Base-by-base conservation (phyloP, 1,140 invertebrate genomes). In the Sminthurinus signatus region DNA sequence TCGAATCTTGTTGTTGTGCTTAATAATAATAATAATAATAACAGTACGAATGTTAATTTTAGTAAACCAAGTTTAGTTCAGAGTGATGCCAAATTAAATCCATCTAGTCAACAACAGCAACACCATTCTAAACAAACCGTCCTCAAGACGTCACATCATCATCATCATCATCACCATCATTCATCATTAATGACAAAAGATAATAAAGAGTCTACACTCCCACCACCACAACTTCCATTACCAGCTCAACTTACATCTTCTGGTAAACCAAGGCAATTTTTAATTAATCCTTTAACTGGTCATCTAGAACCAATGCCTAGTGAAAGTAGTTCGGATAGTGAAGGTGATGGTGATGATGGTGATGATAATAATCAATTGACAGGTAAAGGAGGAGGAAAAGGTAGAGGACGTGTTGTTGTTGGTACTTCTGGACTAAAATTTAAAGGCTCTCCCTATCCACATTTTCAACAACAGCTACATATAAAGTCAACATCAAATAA, bases 251-350 rank as follows among this genome's bases (percentile, higher is more conserved):
- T 76, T 15, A 81, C 81, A 2, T 79, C 78, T 3, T 75, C 76
- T 19, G 81, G 80, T 1, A 83, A 85, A 70, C 80, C 83, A 59
- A 79, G 84, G 50, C 85, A 88, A 73, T 88, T 88, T 79, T 52
- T 68, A 46, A 82, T 93, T 2, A 94, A 93, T 80, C 90, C 90
- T 3, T 80, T 91, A 65, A 92, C 90, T 4, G 90, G 90, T 15
- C 84, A 88, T 68, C 76, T 94, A 70, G 91, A 93, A 75, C 87
- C 87, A 1, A 85, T 88, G 81, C 82, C 84, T 3, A 86, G 82
- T 68, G 78, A 78, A 65, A 80, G 80, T 17, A 75, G 76, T 23
- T 78, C 76, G 36, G 63, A 31, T 32, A 65, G 60, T 36, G 69
- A 67, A 56, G 64, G 50, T 10, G 66, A 70, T 19, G 69, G 65